These are phyloP conservation scores for Erynnis tages DNA, from an alignment of 2,888 invertebrate species.

Conservation along the genomic window DNA sequence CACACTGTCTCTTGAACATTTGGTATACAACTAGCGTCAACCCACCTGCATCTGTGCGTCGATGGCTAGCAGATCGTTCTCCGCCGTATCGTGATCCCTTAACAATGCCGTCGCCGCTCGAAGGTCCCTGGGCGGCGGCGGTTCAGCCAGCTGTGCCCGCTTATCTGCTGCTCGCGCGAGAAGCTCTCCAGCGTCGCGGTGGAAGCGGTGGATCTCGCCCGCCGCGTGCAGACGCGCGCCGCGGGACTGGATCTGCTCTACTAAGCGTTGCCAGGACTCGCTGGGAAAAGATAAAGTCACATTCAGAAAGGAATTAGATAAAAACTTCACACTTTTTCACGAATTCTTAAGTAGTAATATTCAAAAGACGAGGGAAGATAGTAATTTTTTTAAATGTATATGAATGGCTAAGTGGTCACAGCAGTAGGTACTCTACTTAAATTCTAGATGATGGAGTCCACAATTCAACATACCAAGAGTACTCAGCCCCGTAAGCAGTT, in stretches of 20 bases:
- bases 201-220: constrained; percentile 98
- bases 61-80: constrained; percentile 92
- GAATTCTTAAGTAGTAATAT: too few relatives aligned
- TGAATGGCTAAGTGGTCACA: too few relatives aligned
- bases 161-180: constrained; percentile 93
- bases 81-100: constrained; percentile 94
- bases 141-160: constrained; percentile 90
- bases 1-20: too few relatives aligned
- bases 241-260: constrained; percentile 92
- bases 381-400: too few relatives aligned
- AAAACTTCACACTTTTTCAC: too few relatives aligned
- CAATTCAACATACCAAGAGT: too few relatives aligned
- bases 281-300: constrained; percentile 51
- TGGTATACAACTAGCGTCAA: neutral
- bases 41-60: constrained; percentile 92
- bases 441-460: too few relatives aligned
- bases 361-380: too few relatives aligned
- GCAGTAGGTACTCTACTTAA: too few relatives aligned
- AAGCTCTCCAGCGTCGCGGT: constrained; percentile 96
- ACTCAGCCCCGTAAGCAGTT: too few relatives aligned
- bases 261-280: constrained; percentile 92
- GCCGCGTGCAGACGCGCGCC: constrained; percentile 95
- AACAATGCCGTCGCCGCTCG: constrained; percentile 91
- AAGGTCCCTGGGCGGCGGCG: constrained; percentile 86
- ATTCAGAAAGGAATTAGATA: too few relatives aligned